Base-by-base conservation (phyloP, 92 coral and sea anemone species). In the Epizoanthus ramosus region DNA sequence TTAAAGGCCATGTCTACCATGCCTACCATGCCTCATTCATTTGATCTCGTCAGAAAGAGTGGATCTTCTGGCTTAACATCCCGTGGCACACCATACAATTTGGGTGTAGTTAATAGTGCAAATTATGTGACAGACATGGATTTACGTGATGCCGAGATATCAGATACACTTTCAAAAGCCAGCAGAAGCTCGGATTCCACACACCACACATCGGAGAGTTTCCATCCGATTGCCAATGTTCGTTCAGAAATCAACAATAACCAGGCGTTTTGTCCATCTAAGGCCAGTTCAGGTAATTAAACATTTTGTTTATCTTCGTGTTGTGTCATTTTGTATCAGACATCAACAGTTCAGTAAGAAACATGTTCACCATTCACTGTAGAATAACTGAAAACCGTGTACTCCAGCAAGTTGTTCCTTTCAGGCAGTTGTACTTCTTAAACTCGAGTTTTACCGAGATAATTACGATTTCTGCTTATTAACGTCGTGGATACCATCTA, bases 221-320 rank as follows among this genome's bases (percentile, higher is more conserved):
- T 5, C 50, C 2, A 45, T n/a, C 75, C 75, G 2, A 35, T 56
- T 8, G 1, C n/a, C 14, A 67, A n/a, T 13, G 16, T 41, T 67
- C 6, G 72, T 18, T 67, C 72, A 67, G 72, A 67, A 33, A 67
- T 71, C 58, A 47, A 71, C 56, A 71, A 71, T 14, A 71, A 71
- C 75, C 57, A 41, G 50, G 6, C 23, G 22, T 4, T 47, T 14
- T 25, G 43, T n/a, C 57, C 58, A 71, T 45, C 58, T 57, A 71
- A 71, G 35, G 8, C 75, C 56, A 71, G 75, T 35, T 41, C 58
- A 71, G 75, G 75, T 71, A 45, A 71, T 2, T 1, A 5, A 50
- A 50, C 13, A 50, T 50, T 10, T 50, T 50, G 54, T 50, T 50
- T 50, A 13, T 50, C 54, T 50, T 50, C 54, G 8, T 50, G 13